Evolutionary conservation across 2,888 invertebrate species (phyloP), one percentile per base, ranked within the genome.

Genomic region (Xestia ashworthii): DNA sequence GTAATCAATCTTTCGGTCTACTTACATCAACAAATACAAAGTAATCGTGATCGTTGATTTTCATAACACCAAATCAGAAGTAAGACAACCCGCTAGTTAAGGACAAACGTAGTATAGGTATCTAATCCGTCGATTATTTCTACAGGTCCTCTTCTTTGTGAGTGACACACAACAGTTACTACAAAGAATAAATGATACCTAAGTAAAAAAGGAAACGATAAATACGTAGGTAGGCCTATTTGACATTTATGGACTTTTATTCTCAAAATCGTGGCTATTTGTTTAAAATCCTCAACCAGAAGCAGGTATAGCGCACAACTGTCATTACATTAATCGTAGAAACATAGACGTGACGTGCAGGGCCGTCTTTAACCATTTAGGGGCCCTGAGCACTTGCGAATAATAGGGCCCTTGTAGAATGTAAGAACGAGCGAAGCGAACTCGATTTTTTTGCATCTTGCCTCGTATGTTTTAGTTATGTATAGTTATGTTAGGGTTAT

Each of bases 21-120:
- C 48, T 41, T 46, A 65, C 48, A 62, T 68, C 48, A 68, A 65
- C 50, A 6, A 80, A 68, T 74, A 44, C 12, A 44, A 78, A 71
- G 44, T 82, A 58, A 81, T 82, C 66, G n/a, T 68, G 55, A 77
- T 41, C 68, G 60, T 32, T 68, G 46, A 12, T 82, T 82, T 82
- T 81, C 46, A 70, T 66, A 48, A 41, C 6, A 58, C 41, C 5
- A 11, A 75, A 66, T 60, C 41, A 74, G 74, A 25, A 50, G 58
- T 66, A n/a, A 66, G 16, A 58, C 65, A 50, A 38, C 5, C 44
- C 14, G 22, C 55, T 22, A 65, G 72, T 50, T 72, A 58, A 50
- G 16, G 44, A 69, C 50, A 55, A 41, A 64, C 16, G 60, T 32
- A 44, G 60, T 32, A 65, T 58, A 32, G 3, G 32, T 32, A 58